Conservation (phyloP, 1,140 invertebrate species). For the Camponotus floridanus region DNA sequence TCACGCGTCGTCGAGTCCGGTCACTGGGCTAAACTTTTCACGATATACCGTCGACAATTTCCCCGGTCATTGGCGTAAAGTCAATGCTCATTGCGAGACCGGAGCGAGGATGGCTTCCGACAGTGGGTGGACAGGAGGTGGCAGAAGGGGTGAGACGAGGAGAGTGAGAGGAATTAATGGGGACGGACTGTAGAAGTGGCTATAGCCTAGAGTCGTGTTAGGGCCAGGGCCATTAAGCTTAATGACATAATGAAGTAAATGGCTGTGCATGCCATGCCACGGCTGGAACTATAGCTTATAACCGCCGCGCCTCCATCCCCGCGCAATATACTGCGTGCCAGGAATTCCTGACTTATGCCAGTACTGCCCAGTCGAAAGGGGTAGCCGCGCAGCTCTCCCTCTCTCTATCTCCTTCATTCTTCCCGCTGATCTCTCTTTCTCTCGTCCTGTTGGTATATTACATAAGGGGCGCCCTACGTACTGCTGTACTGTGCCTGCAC, state of each 20-base stretch:
- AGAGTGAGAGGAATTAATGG: conserved; percentile 83
- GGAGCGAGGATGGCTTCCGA: conserved; percentile 34
- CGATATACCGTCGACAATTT: conserved; percentile 74
- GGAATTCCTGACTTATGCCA: conserved; percentile 86
- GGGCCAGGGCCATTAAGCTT: conserved; percentile 86
- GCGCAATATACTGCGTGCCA: conserved; percentile 85
- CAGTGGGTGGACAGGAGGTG: conserved; percentile 59
- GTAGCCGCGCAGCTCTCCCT: conserved; percentile 61
- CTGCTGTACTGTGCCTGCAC: conserved; percentile 36
- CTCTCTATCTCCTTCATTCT: background rate
- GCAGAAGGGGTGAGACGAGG: conserved; percentile 47
- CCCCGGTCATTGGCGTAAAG: conserved; percentile 81
- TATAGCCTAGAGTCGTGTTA: conserved; percentile 85
- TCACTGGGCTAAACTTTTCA: conserved; percentile 65
- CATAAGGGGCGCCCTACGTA: conserved; percentile 62
- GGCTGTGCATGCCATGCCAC: conserved; percentile 85
- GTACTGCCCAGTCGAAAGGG: conserved; percentile 82
- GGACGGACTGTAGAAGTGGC: conserved; percentile 85
- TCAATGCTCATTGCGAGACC: conserved; percentile 80
- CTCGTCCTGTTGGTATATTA: conserved; percentile 58
- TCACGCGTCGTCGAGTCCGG: background rate
- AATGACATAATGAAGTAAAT: conserved; percentile 88
- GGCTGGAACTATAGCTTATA: conserved; percentile 85
- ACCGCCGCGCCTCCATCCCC: conserved; percentile 79
- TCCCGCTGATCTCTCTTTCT: conserved; percentile 21